phyloP scores from a whole-genome alignment of 2,113 vertebrate species.

The Oryzias woworae region DNA sequence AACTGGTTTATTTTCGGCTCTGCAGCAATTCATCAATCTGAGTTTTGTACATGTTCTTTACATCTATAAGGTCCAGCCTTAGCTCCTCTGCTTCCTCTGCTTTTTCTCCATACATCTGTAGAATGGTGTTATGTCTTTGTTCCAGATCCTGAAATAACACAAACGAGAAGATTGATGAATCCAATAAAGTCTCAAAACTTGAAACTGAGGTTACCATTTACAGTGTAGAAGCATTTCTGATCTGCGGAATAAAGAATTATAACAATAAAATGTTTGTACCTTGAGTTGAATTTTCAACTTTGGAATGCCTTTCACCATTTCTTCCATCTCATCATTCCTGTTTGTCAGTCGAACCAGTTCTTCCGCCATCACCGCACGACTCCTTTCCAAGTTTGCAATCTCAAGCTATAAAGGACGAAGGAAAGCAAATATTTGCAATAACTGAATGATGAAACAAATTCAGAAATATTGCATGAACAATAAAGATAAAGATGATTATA shows the following conservation, averaged over 20 bases:
- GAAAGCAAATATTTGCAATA: neutral
- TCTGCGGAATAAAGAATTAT: neutral
- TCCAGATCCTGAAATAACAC: constrained; percentile 86
- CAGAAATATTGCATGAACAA: neutral
- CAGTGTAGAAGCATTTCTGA: neutral
- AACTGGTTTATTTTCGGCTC: constrained; percentile 75
- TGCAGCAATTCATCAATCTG: constrained; percentile 96
- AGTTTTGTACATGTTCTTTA: constrained; percentile 98
- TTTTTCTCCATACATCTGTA: constrained; percentile 99
- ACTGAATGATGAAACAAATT: neutral
- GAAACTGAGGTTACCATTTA: too few relatives aligned
- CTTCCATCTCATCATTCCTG: constrained; percentile 95
- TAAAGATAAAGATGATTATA: neutral
- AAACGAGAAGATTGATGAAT: neutral
- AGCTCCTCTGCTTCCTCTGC: constrained; percentile 97
- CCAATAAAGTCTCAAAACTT: too few relatives aligned
- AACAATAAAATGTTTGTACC: constrained; percentile 65
- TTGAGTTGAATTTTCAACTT: constrained; percentile 85
- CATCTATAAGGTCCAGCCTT: constrained; percentile 93
- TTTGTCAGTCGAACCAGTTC: constrained; percentile 95
- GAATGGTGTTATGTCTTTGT: constrained; percentile 97
- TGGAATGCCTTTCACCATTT: constrained; percentile 90
- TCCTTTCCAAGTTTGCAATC: constrained; percentile 91
- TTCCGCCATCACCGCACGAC: constrained; percentile 92
- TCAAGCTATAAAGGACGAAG: constrained; percentile 80